Conservation (phyloP, 2,113 vertebrate species). For the Gallinago paraguaiae region DNA sequence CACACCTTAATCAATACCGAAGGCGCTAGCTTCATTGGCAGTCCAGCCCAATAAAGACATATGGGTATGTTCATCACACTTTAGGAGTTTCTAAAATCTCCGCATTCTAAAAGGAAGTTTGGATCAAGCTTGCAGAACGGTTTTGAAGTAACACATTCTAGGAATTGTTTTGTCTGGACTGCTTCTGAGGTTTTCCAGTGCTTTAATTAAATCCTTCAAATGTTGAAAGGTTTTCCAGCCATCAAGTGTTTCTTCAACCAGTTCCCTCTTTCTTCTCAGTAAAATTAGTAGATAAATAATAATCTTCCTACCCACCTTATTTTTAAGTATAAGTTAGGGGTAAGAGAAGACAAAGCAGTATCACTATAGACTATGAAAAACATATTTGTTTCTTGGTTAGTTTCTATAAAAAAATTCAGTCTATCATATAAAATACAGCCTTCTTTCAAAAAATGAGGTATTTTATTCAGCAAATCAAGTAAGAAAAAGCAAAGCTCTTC, state of each 20-base stretch:
- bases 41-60: slow-evolving; percentile 31
- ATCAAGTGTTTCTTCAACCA: slow-evolving; percentile 23
- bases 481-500: not conserved
- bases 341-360: not conserved
- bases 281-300: slow-evolving; percentile 5
- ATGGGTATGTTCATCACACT: not conserved
- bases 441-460: not conserved
- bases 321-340: not conserved
- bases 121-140: not conserved
- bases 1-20: slow-evolving; percentile 52
- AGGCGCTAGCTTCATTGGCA: not conserved
- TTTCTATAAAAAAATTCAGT: not conserved
- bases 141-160: slow-evolving; percentile 18
- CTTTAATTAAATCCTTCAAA: slow-evolving; percentile 25
- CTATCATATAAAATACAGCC: not conserved
- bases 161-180: not conserved
- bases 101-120: not conserved
- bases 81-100: not conserved
- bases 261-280: not conserved
- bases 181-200: slow-evolving; percentile 4
- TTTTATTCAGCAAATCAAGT: not conserved
- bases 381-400: not conserved
- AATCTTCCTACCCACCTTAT: not conserved
- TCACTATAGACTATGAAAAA: not conserved
- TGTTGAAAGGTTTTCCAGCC: slow-evolving; percentile 21